A percentile compares a stretch with the other conserved stretches of the same genome.
Conservation (phyloP, 2,797 vertebrate species). For the Taeniopygia guttata region DNA sequence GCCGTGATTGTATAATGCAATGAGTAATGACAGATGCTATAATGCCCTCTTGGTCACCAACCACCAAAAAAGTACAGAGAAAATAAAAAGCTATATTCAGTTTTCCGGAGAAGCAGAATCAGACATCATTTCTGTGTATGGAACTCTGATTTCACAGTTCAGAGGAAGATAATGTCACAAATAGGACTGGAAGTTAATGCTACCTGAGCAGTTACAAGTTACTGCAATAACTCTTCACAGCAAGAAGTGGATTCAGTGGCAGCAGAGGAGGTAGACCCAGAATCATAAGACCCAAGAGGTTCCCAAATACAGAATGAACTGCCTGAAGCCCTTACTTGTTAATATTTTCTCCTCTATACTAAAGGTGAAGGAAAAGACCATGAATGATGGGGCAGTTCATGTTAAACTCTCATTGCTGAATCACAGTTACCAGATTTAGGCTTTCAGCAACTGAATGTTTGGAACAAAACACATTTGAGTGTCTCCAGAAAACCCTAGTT, state of each 20-base stretch:
- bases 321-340: background rate
- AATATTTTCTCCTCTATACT: background rate
- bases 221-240: background rate
- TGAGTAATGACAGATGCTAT: background rate
- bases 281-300: background rate
- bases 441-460: fast-evolving
- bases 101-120: background rate
- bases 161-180: background rate
- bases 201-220: background rate
- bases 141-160: background rate
- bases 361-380: background rate
- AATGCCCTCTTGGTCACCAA: background rate
- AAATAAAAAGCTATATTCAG: background rate
- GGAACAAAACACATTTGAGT: background rate
- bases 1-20: background rate
- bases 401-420: background rate
- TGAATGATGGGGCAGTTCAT: background rate
- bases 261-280: background rate
- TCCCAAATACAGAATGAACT: background rate
- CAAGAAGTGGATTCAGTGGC: background rate
- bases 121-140: background rate
- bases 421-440: background rate
- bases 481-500: background rate
- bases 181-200: background rate
- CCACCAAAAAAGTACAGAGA: background rate